Conservation (phyloP, 2,888 invertebrate species). For the Lingula anatina region DNA sequence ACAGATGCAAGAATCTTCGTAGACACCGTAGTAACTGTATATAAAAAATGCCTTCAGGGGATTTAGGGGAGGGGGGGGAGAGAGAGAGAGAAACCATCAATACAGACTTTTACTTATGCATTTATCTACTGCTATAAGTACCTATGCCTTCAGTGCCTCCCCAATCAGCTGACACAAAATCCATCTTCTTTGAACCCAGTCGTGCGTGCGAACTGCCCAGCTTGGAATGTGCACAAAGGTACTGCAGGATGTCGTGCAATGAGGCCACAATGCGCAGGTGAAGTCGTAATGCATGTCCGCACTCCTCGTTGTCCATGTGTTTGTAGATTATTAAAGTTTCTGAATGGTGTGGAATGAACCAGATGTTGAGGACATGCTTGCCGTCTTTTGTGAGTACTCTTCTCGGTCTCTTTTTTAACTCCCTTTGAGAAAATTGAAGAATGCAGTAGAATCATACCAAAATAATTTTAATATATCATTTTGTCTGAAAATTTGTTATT, state of each 20-base stretch:
- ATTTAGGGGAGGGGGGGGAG: no score
- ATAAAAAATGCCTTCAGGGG: no score
- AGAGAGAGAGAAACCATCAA: no score
- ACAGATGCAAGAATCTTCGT: no score
- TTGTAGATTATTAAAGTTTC: conserved; percentile 47
- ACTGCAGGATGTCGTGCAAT: conserved; percentile 49
- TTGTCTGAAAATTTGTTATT: conserved; percentile 6
- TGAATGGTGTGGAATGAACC: conserved; percentile 50
- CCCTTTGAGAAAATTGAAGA: no score
- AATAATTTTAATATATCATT: no score
- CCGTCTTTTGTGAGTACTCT: conserved; percentile 42
- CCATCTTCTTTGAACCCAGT: conserved; percentile 33
- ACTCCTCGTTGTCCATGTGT: conserved; percentile 31
- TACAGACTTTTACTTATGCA: no score
- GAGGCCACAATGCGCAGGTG: conserved; percentile 36
- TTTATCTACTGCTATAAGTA: no score
- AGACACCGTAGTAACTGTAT: no score
- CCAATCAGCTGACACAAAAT: conserved; percentile 47
- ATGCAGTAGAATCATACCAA: neutral
- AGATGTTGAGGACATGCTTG: conserved; percentile 43
- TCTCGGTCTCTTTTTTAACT: conserved; percentile 39
- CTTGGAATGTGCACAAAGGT: conserved; percentile 44
- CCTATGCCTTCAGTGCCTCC: conserved; percentile 49
- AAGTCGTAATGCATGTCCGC: conserved; percentile 29
- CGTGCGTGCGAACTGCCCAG: conserved; percentile 41